Evolutionary conservation across 2,113 vertebrate species (phyloP), one percentile per base, ranked within the genome.

Genomic region (Alouatta palliata): DNA sequence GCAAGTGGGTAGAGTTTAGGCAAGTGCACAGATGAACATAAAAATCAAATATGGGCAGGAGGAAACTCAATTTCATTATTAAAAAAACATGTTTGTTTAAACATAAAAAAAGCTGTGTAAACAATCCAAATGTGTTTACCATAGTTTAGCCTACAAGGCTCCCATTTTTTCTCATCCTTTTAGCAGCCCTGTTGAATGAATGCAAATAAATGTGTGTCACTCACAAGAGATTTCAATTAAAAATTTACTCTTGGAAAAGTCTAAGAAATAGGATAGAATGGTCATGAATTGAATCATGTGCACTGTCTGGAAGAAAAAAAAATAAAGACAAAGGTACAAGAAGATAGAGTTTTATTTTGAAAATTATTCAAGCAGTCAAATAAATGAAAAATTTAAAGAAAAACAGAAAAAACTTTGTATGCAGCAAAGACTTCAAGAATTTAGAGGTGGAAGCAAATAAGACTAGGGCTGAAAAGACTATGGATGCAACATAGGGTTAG

Each of bases 1-100:
- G 97, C 98, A 97, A 98, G 97, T 98, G 98, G 98, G 98, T 98
- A 98, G 98, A 45, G 98, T 97, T 98, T 98, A 98, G 96, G 97
- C 90, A 0, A 98, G 96, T 97, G 98, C 98, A 98, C 98, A 98
- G 98, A 99, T 99, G 98, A 99, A 99, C 98, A 99, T 98, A 99
- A 99, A 99, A 99, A 98, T 98, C 98, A 98, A 98, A 98, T 98
- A 98, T 81, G 94, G 97, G 97, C 98, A 98, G 97, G 98, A 98
- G 98, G 96, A 98, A 98, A 97, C 98, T 96, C 98, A 96, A 98
- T 97, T 98, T 98, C 98, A 97, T 97, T 97, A 97, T 96, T 97
- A 97, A 95, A 64, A 98, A 98, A 97, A 4, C 97, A 97, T 98
- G 98, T 98, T 98, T 98, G 98, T 97, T 98, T 98, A 98, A 98